Evolutionary conservation across 2,888 invertebrate species (phyloP).

Genomic region (Dasysyrphus tricinctus): DNA sequence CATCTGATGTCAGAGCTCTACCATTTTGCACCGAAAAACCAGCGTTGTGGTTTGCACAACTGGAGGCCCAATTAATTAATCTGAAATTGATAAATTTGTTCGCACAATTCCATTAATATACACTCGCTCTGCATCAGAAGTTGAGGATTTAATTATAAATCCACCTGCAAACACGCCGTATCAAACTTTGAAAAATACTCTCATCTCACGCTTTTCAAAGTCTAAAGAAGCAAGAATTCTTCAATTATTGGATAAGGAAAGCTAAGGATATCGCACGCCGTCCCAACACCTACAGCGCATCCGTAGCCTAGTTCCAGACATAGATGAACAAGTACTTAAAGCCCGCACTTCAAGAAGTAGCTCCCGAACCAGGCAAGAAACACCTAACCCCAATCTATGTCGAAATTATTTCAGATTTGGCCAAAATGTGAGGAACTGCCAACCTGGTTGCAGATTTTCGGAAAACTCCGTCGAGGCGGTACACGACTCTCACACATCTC

Average conservation of each 20-base stretch:
- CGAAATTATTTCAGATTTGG: constrained; percentile 4
- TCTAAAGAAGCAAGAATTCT: too few relatives aligned
- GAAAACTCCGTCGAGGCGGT: too few relatives aligned
- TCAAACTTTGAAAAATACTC: too few relatives aligned
- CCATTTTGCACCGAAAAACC: constrained; percentile 40
- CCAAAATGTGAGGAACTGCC: too few relatives aligned
- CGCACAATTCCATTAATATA: constrained; percentile 65
- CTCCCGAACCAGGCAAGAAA: neutral
- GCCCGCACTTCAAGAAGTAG: neutral
- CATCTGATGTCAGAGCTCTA: neutral
- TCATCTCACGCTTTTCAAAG: too few relatives aligned
- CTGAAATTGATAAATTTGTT: constrained; percentile 74
- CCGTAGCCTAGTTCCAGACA: constrained; percentile 14
- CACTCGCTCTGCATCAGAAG: too few relatives aligned
- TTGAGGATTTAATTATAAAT: too few relatives aligned
- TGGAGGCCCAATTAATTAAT: constrained; percentile 75
- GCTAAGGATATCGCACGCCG: constrained; percentile 45
- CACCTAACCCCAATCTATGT: constrained; percentile 13
- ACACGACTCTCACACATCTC: too few relatives aligned
- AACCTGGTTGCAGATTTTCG: too few relatives aligned
- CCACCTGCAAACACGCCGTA: too few relatives aligned
- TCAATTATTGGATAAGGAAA: too few relatives aligned
- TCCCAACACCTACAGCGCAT: constrained; percentile 40
- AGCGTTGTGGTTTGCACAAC: constrained; percentile 77
- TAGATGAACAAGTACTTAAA: constrained; percentile 37